Base-by-base conservation (phyloP, 2,113 vertebrate species). In the Penelope pileata region DNA sequence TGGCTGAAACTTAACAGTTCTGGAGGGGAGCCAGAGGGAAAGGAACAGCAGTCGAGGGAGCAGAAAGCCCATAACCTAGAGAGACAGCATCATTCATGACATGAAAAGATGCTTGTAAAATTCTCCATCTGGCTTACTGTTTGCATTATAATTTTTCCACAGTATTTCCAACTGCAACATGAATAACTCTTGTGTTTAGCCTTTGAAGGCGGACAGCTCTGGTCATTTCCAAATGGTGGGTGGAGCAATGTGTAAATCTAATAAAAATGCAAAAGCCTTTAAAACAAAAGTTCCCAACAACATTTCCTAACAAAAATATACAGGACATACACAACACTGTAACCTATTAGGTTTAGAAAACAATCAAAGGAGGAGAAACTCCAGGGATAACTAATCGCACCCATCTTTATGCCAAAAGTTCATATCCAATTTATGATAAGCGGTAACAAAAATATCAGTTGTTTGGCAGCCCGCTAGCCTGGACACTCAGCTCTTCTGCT, bases 11-110 rank as follows among this genome's bases (percentile, higher is more conserved):
- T 95, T 97, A 95, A 96, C 87, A 95, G 94, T 29, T 69, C 74
- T 96, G 97, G 97, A 97, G n/a, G 21, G 13, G 30, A 84, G 96
- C 96, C 96, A 89, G 56, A 6, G 60, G 40, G 90, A 92, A 92
- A 96, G 86, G 84, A 97, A 92, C 79, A 90, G 92, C 90, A 96
- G 73, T 43, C 26, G 15, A 86, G 81, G 86, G 80, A 91, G 89
- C 78, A 79, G 83, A 79, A 47, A 85, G 81, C 19, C 13, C 72
- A 86, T 43, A 74, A 88, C 87, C 53, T 64, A 53, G 63, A 93
- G 88, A 87, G 69, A 70, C 91, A 94, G 47, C 47, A 91, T 80
- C 90, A 93, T 83, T 93, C 90, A 88, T 38, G 67, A 94, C 86
- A 83, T 72, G 79, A 95, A 96, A 95, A 80, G 79, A 86, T 87